A percentile compares a stretch with the other conserved stretches of the same genome.
Conservation (phyloP, 2,113 vertebrate genomes). For the Charadrius vociferus region DNA sequence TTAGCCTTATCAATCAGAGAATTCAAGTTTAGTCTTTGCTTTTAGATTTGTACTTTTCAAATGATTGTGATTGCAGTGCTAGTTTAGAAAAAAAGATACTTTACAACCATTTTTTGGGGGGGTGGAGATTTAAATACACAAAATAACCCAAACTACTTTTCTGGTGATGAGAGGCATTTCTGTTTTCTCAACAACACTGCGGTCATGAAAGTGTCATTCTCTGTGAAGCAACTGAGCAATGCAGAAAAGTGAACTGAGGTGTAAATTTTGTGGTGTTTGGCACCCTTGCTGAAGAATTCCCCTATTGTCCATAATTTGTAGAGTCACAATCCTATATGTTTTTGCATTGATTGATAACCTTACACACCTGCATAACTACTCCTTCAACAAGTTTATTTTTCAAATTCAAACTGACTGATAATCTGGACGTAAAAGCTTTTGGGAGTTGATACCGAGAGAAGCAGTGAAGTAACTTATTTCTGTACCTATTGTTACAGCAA, state of each 20-base stretch:
- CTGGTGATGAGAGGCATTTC: not conserved
- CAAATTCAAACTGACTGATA: not conserved
- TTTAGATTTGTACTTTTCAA: not conserved
- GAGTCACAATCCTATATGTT: not conserved
- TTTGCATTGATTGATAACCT: not conserved
- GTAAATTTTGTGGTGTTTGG: not conserved
- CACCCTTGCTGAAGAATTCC: not conserved
- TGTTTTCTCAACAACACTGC: not conserved
- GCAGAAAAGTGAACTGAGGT: not conserved
- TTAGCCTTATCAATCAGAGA: not conserved
- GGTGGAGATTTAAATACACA: rapidly evolving
- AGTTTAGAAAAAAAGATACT: not conserved
- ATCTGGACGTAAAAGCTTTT: not conserved
- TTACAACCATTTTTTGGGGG: rapidly evolving
- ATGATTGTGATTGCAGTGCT: not conserved
- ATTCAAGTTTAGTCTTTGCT: not conserved
- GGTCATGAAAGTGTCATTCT: not conserved
- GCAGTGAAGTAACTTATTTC: not conserved
- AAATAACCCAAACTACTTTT: not conserved
- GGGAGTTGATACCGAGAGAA: not conserved
- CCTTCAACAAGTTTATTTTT: not conserved
- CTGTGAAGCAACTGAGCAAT: not conserved
- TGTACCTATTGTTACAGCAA: not conserved
- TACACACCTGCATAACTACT: not conserved
- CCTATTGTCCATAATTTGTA: rapidly evolving